Evolutionary conservation across 2,888 invertebrate genomes (phyloP), one percentile per base, ranked within the genome.

Genomic region (Xestia ashworthii): DNA sequence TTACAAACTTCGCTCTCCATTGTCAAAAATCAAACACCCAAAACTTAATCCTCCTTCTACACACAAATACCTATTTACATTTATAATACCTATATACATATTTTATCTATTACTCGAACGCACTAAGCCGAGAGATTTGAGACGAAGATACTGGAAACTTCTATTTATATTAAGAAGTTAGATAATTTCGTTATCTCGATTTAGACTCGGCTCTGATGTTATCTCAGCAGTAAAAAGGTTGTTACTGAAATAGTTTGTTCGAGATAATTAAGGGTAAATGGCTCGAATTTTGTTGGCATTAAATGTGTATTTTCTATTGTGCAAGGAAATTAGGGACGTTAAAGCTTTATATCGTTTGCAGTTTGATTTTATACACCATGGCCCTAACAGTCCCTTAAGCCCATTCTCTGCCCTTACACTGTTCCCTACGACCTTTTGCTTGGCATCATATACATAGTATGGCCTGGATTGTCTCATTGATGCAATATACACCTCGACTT

Each of bases 111-210:
- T 60, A 60, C 55, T 71, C 9, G 48, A 69, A 73, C 67, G 58
- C 62, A 70, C 53, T 69, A 72, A 77, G 32, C 62, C 25, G 14
- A 60, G 12, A 69, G 74, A 67, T 73, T 84, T 70, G n/a, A 66
- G 38, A 14, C 25, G 16, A 74, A 78, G 74, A 81, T 83, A 77
- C 73, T 75, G 32, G 72, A 64, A 87, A 87, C 76, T 85, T 82
- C 77, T 76, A 80, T 87, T 81, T 81, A 82, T 76, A 82, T 80
- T 85, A 78, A 83, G 80, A 83, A 85, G 74, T 89, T 77, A 68
- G 75, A 81, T 83, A 87, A 89, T 80, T 83, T 68, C 62, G 89
- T 77, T 78, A 87, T 87, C 85, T 41, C 73, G 79, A 85, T 80
- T 71, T n/a, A 79, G 84, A 69, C 70, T 78, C 41, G 22, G 65